Percentiles rank a stretch among this genome's conserved stretches.
These are phyloP conservation scores for Ypsolopha scabrella DNA, from an alignment of 2,888 invertebrate species.

Conservation along the genomic window DNA sequence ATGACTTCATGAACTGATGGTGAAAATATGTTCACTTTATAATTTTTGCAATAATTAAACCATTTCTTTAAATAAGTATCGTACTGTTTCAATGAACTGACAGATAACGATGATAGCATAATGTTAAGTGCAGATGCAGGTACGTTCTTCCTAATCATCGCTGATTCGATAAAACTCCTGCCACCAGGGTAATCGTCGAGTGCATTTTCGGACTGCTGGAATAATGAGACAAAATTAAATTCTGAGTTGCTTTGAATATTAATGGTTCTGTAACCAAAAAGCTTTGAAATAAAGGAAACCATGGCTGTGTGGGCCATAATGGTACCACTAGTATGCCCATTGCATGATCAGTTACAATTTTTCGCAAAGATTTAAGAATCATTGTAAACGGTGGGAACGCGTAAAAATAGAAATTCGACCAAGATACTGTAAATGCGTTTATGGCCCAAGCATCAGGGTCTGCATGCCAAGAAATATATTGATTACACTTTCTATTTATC, in stretches of 20 bases:
- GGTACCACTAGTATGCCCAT: slow-evolving; percentile 15
- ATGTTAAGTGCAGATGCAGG: slow-evolving; percentile 6
- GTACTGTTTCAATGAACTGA: slow-evolving; percentile 10
- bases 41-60: slow-evolving; percentile 10
- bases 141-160: slow-evolving; percentile 6
- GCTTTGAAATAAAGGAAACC: slow-evolving; percentile 12
- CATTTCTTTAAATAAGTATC: slow-evolving; percentile 9
- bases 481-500: slow-evolving; percentile 5
- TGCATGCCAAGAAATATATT: slow-evolving; percentile 13
- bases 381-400: slow-evolving; percentile 14
- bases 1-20: slow-evolving; percentile 6
- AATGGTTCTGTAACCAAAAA: slow-evolving; percentile 6
- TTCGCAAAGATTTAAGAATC: slow-evolving; percentile 9
- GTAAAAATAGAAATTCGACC: slow-evolving; percentile 13
- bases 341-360: slow-evolving; percentile 14
- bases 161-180: slow-evolving; percentile 10
- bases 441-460: slow-evolving; percentile 14
- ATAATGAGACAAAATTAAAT: slow-evolving; percentile 8
- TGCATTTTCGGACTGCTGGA: slow-evolving; percentile 7
- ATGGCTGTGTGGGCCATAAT: slow-evolving; percentile 15
- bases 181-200: slow-evolving; percentile 11
- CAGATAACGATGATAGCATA: slow-evolving; percentile 8
- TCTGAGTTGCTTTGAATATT: slow-evolving; percentile 3
- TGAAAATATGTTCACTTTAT: slow-evolving; percentile 7
- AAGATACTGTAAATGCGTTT: slow-evolving; percentile 16